Conservation (phyloP, 2,113 vertebrate genomes). For the Bubo blakistoni region DNA sequence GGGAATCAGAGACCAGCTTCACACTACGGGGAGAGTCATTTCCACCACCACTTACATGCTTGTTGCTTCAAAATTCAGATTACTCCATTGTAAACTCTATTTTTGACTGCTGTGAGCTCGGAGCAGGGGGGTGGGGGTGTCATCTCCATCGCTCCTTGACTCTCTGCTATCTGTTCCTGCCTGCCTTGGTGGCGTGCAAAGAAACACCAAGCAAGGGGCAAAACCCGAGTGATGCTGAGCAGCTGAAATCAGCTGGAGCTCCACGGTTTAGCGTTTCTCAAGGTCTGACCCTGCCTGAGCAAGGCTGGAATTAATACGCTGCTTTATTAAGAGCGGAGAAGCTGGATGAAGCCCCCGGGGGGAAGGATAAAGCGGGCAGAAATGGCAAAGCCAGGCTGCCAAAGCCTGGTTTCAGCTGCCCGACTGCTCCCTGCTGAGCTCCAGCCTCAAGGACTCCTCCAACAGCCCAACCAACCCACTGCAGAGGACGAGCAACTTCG, state of each 20-base stretch:
- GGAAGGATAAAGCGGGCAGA: not conserved
- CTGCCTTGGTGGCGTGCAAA: not conserved
- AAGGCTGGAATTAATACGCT: not conserved
- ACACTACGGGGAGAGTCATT: not conserved
- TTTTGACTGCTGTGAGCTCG: not conserved
- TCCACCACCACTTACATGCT: rapidly evolving
- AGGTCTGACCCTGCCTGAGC: not conserved
- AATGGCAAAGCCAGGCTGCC: not conserved
- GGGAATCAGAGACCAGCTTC: not conserved
- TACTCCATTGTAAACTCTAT: not conserved
- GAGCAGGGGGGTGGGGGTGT: rapidly evolving
- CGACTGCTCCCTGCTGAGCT: not conserved
- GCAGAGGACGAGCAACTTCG: not conserved
- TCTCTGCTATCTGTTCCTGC: not conserved
- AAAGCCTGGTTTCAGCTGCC: not conserved
- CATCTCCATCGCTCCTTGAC: not conserved
- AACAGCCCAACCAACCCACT: not conserved
- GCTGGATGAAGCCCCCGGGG: not conserved
- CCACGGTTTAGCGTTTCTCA: not conserved
- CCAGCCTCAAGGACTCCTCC: not conserved
- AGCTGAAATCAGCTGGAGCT: not conserved
- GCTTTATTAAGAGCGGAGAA: not conserved
- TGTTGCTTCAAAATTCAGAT: not conserved
- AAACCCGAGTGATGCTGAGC: not conserved
- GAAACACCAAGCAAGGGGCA: not conserved